These are phyloP conservation scores for Nothoprocta perdicaria DNA, from an alignment of 2,113 vertebrate genomes.

Conservation along the genomic window DNA sequence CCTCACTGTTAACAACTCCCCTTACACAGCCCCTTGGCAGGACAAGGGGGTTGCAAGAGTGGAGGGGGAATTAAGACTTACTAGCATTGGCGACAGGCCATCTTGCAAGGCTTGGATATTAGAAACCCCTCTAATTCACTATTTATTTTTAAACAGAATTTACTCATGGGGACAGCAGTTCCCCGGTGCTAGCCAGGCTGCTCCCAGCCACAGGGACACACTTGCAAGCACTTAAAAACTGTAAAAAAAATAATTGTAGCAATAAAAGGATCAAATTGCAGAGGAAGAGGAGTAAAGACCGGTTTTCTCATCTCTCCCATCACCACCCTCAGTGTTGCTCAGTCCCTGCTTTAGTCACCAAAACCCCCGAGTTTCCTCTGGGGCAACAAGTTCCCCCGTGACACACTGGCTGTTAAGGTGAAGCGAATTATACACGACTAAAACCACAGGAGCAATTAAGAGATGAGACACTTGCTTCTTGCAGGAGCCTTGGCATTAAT, in stretches of 20 bases:
- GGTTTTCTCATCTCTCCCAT: background rate
- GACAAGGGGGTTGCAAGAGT: background rate
- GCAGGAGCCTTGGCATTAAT: background rate
- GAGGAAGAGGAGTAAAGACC: background rate
- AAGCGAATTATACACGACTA: background rate
- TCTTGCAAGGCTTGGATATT: background rate
- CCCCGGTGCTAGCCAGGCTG: fast-evolving
- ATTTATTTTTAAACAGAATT: background rate
- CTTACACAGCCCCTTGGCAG: slow-evolving; percentile 19
- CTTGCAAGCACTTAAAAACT: background rate
- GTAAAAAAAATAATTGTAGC: background rate
- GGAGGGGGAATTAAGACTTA: background rate
- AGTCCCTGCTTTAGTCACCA: background rate
- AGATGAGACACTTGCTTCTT: background rate
- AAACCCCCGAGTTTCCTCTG: background rate
- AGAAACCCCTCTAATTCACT: fast-evolving
- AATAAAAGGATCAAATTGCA: background rate
- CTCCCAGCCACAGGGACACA: background rate
- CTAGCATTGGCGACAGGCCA: background rate
- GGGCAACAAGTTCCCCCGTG: slow-evolving; percentile 1
- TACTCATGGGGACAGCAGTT: background rate
- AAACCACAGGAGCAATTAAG: background rate
- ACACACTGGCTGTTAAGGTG: background rate
- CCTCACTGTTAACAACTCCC: background rate
- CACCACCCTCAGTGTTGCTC: background rate